These are phyloP conservation scores for Falco cherrug DNA, from an alignment of 2,797 vertebrate genomes.

Conservation along the genomic window DNA sequence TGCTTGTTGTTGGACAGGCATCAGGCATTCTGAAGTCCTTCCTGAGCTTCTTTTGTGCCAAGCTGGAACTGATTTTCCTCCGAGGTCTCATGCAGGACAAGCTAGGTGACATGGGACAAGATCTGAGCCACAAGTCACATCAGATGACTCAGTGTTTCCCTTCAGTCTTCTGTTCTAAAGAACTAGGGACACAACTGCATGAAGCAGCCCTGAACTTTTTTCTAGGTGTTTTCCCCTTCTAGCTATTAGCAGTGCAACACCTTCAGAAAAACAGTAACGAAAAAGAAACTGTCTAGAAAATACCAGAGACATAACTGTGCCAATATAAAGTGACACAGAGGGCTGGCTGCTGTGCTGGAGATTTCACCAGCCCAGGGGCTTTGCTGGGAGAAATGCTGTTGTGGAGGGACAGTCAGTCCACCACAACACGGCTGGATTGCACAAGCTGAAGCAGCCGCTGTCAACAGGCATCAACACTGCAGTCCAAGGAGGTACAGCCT, in stretches of 20 bases:
- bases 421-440: background rate
- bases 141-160: background rate
- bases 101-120: background rate
- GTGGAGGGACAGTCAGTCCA: background rate
- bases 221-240: background rate
- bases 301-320: background rate
- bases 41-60: background rate
- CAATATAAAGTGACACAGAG: background rate
- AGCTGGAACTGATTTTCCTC: background rate
- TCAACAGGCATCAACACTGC: background rate
- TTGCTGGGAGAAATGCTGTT: background rate
- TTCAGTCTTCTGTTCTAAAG: background rate
- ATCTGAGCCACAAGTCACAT: background rate
- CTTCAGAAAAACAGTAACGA: background rate
- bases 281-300: background rate
- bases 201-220: background rate
- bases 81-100: background rate
- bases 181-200: background rate
- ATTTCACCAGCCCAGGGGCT: background rate
- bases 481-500: background rate
- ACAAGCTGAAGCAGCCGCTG: background rate
- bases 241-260: background rate
- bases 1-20: background rate
- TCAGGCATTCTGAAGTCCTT: background rate
- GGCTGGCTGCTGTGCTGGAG: background rate